Evolutionary conservation across 2,113 vertebrate species (phyloP), one percentile per base, ranked within the genome.

Genomic region (Diadophis punctatus): DNA sequence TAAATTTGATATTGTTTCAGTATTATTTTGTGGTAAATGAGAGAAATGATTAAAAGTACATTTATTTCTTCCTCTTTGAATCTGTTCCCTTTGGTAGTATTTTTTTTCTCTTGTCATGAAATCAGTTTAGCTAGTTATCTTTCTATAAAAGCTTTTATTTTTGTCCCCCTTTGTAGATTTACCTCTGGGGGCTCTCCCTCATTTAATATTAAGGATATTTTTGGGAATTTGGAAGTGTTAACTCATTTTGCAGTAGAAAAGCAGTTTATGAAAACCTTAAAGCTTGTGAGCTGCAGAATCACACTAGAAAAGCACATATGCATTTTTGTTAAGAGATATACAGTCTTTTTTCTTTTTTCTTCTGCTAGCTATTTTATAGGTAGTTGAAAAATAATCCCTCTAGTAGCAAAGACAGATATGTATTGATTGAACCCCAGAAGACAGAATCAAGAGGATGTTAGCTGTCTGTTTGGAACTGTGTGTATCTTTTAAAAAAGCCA

Each of bases 111-210:
- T 58, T 43, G 87, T 60, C 58, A 60, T 18, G 87, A 52, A 92
- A 23, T 25, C 0, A 1, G 1, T 51, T 23, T 90, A 91, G 43
- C 43, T 91, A 86, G 12, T 46, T 56, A 86, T 23, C 34, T 88
- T 22, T 87, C 58, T 80, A 68, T 18, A 90, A 94, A 94, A 1
- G 2, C 39, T 56, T 94, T 93, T 49, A 74, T 14, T 87, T 94
- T 85, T 60, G 51, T 56, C 87, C 30, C 46, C 2, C n/a, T 46
- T 0, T 1, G 94, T 58, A 0, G 56, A 86, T 74, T 84, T 20
- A n/a, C n/a, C 34, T 39, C 14, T 12, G 20, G 27, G 92, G 88
- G 27, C 94, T 88, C 11, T 87, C 48, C 91, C 88, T 91, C 25
- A 2, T 92, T 89, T 60, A 51, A 6, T 0, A 90, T 53, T 93